Percentiles rank a stretch among this genome's conserved stretches.
These are phyloP conservation scores for Seira sanloemensis DNA, from an alignment of 2,888 invertebrate species.

Conservation along the genomic window DNA sequence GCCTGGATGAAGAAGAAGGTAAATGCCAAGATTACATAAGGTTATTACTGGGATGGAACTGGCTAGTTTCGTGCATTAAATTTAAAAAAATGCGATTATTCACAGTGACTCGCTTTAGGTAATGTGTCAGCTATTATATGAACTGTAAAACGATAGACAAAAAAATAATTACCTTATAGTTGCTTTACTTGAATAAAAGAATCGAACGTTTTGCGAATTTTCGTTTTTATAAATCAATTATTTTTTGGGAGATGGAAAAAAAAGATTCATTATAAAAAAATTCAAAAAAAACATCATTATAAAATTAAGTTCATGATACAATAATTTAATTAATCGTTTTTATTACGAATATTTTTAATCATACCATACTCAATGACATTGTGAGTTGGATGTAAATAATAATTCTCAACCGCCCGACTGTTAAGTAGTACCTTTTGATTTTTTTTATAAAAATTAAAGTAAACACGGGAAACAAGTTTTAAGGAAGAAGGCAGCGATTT, in stretches of 20 bases:
- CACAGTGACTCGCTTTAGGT: not conserved
- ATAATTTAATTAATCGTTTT: not conserved
- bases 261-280: not conserved
- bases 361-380: not conserved
- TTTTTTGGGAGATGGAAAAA: too few relatives aligned
- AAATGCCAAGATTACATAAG: not conserved
- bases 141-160: not conserved
- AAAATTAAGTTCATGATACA: not conserved
- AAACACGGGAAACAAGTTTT: too few relatives aligned
- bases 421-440: too few relatives aligned
- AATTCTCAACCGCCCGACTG: too few relatives aligned
- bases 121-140: not conserved
- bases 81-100: too few relatives aligned
- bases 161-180: not conserved
- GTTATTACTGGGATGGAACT: not conserved
- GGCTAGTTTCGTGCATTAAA: not conserved
- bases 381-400: not conserved
- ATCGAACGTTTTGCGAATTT: not conserved
- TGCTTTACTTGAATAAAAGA: constrained; percentile 27
- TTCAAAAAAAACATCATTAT: not conserved
- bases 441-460: too few relatives aligned
- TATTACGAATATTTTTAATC: not conserved
- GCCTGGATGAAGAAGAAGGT: not conserved
- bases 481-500: too few relatives aligned
- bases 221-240: not conserved